phyloP scores from a whole-genome alignment of 2,888 invertebrate genomes.

The Auanema sp. region DNA sequence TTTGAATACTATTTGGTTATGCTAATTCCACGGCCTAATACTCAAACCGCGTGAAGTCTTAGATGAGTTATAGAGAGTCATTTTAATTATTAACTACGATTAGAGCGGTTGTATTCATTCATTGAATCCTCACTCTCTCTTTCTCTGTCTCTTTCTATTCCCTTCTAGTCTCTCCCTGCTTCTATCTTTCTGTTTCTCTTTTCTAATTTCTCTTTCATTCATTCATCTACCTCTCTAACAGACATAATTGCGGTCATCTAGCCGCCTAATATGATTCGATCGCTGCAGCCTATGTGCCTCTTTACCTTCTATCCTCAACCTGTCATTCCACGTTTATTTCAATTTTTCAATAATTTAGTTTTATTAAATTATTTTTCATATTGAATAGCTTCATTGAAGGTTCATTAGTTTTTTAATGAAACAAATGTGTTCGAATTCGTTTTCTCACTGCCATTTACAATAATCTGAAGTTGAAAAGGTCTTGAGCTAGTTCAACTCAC shows the following conservation, averaged over 20 bases:
- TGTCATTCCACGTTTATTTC: neutral
- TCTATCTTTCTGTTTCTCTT: neutral
- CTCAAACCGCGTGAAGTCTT: too few species aligned
- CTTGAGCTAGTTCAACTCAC: too few species aligned
- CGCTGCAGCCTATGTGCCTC: neutral
- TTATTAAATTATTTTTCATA: neutral
- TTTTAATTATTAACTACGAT: too few species aligned
- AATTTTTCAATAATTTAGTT: neutral
- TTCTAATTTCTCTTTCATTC: neutral
- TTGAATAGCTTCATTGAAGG: too few species aligned
- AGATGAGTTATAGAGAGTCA: too few species aligned
- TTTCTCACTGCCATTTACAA: too few species aligned
- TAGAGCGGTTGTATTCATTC: too few species aligned
- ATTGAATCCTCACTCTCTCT: slow-evolving; percentile 1
- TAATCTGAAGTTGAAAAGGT: too few species aligned
- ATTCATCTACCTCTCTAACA: neutral
- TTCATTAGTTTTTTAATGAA: too few species aligned
- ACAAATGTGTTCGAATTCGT: too few species aligned
- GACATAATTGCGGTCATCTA: neutral
- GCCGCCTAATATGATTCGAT: neutral
- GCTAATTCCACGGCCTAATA: too few species aligned
- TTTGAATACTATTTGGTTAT: too few species aligned
- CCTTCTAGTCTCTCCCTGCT: neutral
- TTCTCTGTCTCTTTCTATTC: neutral
- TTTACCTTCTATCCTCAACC: neutral